Percentiles rank a stretch among this genome's conserved stretches.
These are phyloP conservation scores for Thalassoma bifasciatum DNA, from an alignment of 2,113 vertebrate species.

Conservation along the genomic window DNA sequence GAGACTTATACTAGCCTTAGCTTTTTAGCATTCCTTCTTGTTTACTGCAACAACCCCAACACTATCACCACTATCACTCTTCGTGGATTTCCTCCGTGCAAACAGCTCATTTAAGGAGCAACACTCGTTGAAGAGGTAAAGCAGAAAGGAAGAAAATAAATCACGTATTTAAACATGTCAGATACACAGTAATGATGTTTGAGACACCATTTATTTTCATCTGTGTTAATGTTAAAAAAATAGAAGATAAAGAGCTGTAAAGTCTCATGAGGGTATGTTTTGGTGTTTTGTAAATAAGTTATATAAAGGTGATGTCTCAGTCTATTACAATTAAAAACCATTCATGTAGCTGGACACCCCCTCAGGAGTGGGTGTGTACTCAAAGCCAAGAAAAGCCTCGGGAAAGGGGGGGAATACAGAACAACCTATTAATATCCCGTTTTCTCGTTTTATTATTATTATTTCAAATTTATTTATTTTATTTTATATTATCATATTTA, in stretches of 20 bases:
- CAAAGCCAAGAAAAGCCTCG: background rate
- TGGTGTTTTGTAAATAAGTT: background rate
- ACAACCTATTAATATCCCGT: no score
- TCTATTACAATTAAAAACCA: no score
- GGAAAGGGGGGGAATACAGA: no score
- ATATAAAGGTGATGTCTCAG: background rate
- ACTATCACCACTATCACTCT: conserved; percentile 3
- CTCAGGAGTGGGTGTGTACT: conserved; percentile 58
- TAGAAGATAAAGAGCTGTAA: fast-evolving
- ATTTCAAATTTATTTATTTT: no score
- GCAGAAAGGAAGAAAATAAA: fast-evolving
- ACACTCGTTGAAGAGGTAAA: conserved; percentile 46
- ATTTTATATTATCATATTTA: no score
- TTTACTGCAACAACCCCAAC: conserved; percentile 25
- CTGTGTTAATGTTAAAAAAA: background rate
- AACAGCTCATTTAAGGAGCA: conserved; percentile 22
- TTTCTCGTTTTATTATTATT: no score
- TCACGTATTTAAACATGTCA: background rate
- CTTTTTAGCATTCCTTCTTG: conserved; percentile 45
- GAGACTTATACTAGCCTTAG: conserved; percentile 47
- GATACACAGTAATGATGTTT: background rate
- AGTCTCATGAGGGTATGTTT: background rate
- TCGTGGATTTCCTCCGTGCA: background rate
- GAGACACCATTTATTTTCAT: fast-evolving
- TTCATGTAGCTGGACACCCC: conserved; percentile 1